These are phyloP conservation scores for Microctenopoma lineatum DNA, from an alignment of 2,797 vertebrate genomes.

Conservation along the genomic window DNA sequence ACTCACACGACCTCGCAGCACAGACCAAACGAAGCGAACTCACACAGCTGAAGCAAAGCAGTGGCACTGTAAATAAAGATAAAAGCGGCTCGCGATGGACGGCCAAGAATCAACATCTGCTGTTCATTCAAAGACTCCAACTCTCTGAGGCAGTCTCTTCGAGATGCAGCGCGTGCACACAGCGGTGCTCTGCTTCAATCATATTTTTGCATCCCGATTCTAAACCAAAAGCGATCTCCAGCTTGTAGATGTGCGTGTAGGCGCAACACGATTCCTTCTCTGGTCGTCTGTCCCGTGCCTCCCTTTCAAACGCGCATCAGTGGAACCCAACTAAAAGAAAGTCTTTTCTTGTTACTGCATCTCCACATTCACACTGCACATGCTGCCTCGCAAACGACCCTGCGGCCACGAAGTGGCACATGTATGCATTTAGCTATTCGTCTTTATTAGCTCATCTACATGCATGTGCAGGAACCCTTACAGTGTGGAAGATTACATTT, in stretches of 20 bases:
- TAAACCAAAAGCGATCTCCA: constrained; percentile 46
- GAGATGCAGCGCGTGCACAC: constrained; percentile 9
- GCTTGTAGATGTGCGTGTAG: constrained; percentile 10
- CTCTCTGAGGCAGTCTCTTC: constrained; percentile 25
- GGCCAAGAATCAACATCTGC: constrained; percentile 9
- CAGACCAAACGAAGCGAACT: constrained; percentile 4
- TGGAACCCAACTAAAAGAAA: constrained; percentile 21
- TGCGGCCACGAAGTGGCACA: constrained; percentile 36
- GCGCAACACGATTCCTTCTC: constrained; percentile 11
- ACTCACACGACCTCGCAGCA: constrained; percentile 10
- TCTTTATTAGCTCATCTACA: constrained; percentile 61
- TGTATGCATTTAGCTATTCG: constrained; percentile 41
- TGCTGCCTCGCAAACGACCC: constrained; percentile 40
- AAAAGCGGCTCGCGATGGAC: constrained; percentile 27
- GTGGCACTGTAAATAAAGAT: constrained; percentile 2
- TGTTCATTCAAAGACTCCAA: constrained; percentile 32
- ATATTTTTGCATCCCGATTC: constrained; percentile 36
- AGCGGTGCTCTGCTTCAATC: constrained; percentile 14
- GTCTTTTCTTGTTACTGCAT: constrained; percentile 12
- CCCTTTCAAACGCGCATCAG: constrained; percentile 32
- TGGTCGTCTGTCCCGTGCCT: background rate
- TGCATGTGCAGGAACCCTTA: constrained; percentile 42
- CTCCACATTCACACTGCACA: constrained; percentile 17
- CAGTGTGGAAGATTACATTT: constrained; percentile 24
- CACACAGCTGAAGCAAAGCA: background rate